These are phyloP conservation scores for Parazoanthus atlanticus DNA, from an alignment of 92 coral and sea anemone genomes.

Conservation along the genomic window DNA sequence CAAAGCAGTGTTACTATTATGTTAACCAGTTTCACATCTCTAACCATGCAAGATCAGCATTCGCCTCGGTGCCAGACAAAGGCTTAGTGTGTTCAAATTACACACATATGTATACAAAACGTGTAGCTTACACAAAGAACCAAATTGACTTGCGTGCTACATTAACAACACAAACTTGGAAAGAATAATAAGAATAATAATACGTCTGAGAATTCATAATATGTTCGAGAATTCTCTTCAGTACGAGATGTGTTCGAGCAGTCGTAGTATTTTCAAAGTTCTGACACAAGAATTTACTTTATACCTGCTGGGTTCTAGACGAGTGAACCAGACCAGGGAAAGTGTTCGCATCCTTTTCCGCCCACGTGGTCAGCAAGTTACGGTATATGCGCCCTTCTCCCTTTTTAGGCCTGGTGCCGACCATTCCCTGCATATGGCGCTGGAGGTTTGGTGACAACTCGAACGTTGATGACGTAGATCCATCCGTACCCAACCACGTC, in stretches of 20 bases:
- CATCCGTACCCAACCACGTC: slow-evolving; percentile 99
- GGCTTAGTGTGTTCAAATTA: too few species aligned
- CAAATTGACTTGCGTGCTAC: not conserved
- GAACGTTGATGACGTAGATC: slow-evolving; percentile 93
- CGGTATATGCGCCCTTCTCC: slow-evolving; percentile 87
- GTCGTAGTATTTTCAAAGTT: too few species aligned
- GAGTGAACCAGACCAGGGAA: slow-evolving; percentile 95
- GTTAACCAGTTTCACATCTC: too few species aligned
- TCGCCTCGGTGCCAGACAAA: too few species aligned
- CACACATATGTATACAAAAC: too few species aligned
- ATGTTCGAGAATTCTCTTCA: too few species aligned
- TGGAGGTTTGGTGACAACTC: slow-evolving; percentile 89
- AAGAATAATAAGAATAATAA: too few species aligned
- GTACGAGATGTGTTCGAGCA: too few species aligned
- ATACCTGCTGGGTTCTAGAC: slow-evolving; percentile 84
- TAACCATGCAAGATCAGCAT: too few species aligned
- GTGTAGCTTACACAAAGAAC: not conserved
- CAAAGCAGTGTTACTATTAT: too few species aligned
- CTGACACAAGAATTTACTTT: not conserved
- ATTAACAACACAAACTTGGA: not conserved
- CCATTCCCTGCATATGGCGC: slow-evolving; percentile 99
- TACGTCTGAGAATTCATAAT: too few species aligned
- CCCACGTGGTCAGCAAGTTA: slow-evolving; percentile 78
- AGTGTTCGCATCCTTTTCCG: slow-evolving; percentile 81
- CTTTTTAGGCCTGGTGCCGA: slow-evolving; percentile 94